Evolutionary conservation across 2,888 invertebrate species (phyloP).

Genomic region (Cryptus armator): DNA sequence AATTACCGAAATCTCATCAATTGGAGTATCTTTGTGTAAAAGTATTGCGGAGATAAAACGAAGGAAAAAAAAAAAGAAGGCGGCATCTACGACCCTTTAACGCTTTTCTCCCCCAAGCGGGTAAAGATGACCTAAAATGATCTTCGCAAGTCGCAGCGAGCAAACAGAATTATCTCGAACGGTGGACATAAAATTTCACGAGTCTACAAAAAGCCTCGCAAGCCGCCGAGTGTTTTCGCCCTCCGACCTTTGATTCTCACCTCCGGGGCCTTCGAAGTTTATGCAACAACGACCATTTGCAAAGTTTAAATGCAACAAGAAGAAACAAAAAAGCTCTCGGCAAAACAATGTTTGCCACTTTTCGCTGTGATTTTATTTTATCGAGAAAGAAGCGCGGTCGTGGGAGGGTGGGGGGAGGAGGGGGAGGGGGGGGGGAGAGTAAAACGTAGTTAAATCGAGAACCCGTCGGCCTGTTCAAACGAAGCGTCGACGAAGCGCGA

Average conservation of each 20-base stretch:
- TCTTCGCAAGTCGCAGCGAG: conserved; percentile 15
- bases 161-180: conserved; percentile 25
- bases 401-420: neutral
- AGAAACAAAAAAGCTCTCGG: conserved; percentile 19
- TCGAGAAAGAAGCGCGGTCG: neutral
- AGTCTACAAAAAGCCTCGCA: conserved; percentile 19
- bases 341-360: conserved; percentile 57
- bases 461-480: conserved; percentile 50
- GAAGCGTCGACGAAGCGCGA: conserved; percentile 56
- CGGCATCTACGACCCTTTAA: neutral
- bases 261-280: conserved; percentile 12
- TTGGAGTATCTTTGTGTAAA: neutral
- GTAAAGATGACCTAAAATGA: conserved; percentile 36
- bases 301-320: neutral
- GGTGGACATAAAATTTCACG: conserved; percentile 46
- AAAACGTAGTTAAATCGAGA: conserved; percentile 49
- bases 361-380: conserved; percentile 55
- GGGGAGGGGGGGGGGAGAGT: neutral
- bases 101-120: neutral
- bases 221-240: neutral
- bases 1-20: neutral
- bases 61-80: neutral
- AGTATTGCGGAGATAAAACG: neutral
- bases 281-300: conserved; percentile 3
- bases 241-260: conserved; percentile 39